Evolutionary conservation across 2,888 invertebrate genomes (phyloP).

Genomic region (Plebejus argus): DNA sequence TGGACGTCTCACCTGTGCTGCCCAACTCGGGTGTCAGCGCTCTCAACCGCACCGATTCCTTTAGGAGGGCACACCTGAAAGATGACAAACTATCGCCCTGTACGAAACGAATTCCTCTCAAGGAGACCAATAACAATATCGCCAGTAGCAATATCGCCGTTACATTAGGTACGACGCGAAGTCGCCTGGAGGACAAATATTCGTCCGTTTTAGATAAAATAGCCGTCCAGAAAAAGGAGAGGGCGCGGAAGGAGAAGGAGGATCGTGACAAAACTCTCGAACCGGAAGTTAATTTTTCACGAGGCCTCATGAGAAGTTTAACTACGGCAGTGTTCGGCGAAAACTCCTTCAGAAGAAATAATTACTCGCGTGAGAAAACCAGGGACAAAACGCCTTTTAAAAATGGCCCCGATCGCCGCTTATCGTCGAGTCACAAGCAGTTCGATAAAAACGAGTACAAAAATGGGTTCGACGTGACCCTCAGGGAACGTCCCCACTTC

Average conservation of each 20-base stretch:
- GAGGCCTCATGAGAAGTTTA: conserved; percentile 84
- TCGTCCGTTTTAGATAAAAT: conserved; percentile 87
- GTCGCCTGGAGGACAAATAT: conserved; percentile 89
- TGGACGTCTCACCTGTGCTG: conserved; percentile 70
- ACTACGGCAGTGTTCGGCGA: conserved; percentile 87
- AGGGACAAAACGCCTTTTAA: conserved; percentile 85
- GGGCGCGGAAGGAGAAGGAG: conserved; percentile 72
- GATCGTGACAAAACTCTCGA: conserved; percentile 87
- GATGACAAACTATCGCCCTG: conserved; percentile 72
- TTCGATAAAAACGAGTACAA: conserved; percentile 62
- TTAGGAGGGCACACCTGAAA: conserved; percentile 70
- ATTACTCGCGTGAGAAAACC: conserved; percentile 81
- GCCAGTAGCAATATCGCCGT: conserved; percentile 64
- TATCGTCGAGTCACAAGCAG: conserved; percentile 65
- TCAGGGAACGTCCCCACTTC: conserved; percentile 57
- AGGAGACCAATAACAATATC: conserved; percentile 75
- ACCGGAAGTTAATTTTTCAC: conserved; percentile 74
- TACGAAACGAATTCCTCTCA: conserved; percentile 69
- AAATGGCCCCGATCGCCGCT: conserved; percentile 69
- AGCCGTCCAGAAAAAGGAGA: conserved; percentile 80
- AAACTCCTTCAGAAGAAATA: conserved; percentile 75
- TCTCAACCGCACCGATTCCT: conserved; percentile 73
- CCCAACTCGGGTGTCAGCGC: conserved; percentile 63
- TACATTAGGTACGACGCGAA: conserved; percentile 81
- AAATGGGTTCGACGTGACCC: conserved; percentile 63